Evolutionary conservation across 2,797 vertebrate genomes (phyloP), one percentile per base, ranked within the genome.

Genomic region (Thaleichthys pacificus): DNA sequence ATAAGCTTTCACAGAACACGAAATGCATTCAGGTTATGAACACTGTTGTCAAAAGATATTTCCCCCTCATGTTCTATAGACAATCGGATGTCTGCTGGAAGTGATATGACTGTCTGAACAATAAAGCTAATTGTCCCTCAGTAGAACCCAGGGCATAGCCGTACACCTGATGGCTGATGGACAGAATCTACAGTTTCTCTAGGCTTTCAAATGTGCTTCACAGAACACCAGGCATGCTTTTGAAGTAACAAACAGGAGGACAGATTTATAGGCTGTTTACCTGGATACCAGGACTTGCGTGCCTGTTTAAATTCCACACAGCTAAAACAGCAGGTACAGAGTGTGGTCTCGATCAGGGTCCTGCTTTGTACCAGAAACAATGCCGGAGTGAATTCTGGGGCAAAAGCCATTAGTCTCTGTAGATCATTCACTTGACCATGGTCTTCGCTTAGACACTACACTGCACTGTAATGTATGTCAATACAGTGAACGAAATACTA

Each of bases 221-320:
- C 35, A 19, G 49, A 54, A 54, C 19, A 19, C 49, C 24, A 24
- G 24, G 24, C 14, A 54, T 3, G 51, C 51, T n/a, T 56, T 56
- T 19, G 28, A 32, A 32, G 4, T 14, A 47, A 47, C 42, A 47
- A 47, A 68, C 6, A 21, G 4, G 19, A 68, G 26, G 22, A 54
- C 26, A 56, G 15, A 68, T n/a, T 56, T 26, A 21, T 14, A 22
- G 21, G 4, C 17, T n/a, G 51, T 70, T 47, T 61, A 75, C 54
- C 61, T n/a, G 73, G 60, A 77, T 69, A 63, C 22, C 28, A 22
- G 30, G 69, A 28, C 7, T 8, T 6, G 0, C 14, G 11, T 32
- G 61, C 65, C 19, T 21, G 9, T 72, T 47, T 11, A 19, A 42
- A 67, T 66, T 38, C 32, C 66, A 65, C 58, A 24, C 3, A 8